Conservation (phyloP, 1,140 invertebrate species). For the Hestina assimilis region DNA sequence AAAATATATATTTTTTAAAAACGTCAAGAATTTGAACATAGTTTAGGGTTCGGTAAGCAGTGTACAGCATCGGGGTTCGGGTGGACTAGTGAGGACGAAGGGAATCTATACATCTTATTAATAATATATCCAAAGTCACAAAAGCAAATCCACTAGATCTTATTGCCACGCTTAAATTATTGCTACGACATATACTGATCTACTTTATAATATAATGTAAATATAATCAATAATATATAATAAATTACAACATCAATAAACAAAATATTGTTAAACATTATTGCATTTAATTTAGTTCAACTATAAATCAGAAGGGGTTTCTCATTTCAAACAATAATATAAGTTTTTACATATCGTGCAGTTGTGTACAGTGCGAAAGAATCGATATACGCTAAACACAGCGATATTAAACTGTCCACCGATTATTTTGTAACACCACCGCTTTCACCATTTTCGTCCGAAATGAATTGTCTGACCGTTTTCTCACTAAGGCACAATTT, state of each 20-base stretch:
- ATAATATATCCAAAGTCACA: conserved; percentile 56
- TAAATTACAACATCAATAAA: conserved; percentile 74
- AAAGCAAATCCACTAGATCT: conserved; percentile 72
- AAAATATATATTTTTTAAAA: conserved; percentile 66
- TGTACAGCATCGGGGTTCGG: conserved; percentile 56
- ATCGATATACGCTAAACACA: conserved; percentile 1
- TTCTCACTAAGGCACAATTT: conserved; percentile 77
- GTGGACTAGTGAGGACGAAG: conserved; percentile 39
- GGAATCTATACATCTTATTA: conserved; percentile 51
- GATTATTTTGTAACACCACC: conserved; percentile 14
- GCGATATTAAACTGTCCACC: neutral
- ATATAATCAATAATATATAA: conserved; percentile 69
- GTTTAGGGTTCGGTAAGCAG: conserved; percentile 63
- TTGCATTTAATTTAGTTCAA: conserved; percentile 64
- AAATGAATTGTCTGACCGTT: conserved; percentile 60
- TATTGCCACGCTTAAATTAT: conserved; percentile 76
- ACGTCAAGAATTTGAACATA: conserved; percentile 70
- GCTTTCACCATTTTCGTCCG: conserved; percentile 37
- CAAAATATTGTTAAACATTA: conserved; percentile 70
- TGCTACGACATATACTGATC: conserved; percentile 71
- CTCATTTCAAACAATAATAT: conserved; percentile 36
- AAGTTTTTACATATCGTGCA: conserved; percentile 32
- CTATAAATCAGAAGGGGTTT: conserved; percentile 60
- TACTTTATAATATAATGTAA: conserved; percentile 69
- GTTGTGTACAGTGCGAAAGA: conserved; percentile 54